Percentiles rank a stretch among this genome's conserved stretches.
These are phyloP conservation scores for Etia nguti DNA, from an alignment of 2,113 vertebrate species.

Conservation along the genomic window DNA sequence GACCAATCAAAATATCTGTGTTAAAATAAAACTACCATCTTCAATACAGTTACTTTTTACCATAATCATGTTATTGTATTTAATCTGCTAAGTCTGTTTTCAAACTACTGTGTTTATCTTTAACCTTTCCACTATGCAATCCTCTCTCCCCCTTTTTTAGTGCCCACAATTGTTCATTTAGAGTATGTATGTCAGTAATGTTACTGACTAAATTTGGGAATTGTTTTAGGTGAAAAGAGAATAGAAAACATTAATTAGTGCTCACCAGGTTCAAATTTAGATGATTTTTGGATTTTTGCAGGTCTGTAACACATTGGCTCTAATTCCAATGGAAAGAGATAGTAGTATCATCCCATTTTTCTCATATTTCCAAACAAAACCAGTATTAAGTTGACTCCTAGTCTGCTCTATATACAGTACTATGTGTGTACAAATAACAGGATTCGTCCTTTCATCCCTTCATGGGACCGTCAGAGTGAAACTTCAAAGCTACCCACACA, in stretches of 20 bases:
- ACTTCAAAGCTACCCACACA: slow-evolving; percentile 3
- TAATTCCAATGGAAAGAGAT: not conserved
- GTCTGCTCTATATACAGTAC: not conserved
- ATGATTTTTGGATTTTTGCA: not conserved
- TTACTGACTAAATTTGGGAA: not conserved
- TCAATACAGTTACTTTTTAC: not conserved
- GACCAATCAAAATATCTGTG: not conserved
- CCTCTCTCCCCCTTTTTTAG: not conserved
- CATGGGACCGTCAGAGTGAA: not conserved
- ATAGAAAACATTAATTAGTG: not conserved
- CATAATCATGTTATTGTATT: not conserved
- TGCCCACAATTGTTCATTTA: not conserved
- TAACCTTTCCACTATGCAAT: not conserved
- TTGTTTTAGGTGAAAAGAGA: not conserved
- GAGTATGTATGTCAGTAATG: not conserved
- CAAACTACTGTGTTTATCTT: not conserved
- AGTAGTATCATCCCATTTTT: not conserved
- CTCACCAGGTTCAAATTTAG: not conserved
- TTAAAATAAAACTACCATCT: not conserved
- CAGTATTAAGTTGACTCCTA: not conserved
- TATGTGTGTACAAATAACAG: not conserved
- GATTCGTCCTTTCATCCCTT: slow-evolving; percentile 17
- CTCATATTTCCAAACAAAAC: not conserved
- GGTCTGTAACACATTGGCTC: not conserved
- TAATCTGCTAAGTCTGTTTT: not conserved